Conservation (phyloP, 2,797 vertebrate genomes). For the Staurois parvus region DNA sequence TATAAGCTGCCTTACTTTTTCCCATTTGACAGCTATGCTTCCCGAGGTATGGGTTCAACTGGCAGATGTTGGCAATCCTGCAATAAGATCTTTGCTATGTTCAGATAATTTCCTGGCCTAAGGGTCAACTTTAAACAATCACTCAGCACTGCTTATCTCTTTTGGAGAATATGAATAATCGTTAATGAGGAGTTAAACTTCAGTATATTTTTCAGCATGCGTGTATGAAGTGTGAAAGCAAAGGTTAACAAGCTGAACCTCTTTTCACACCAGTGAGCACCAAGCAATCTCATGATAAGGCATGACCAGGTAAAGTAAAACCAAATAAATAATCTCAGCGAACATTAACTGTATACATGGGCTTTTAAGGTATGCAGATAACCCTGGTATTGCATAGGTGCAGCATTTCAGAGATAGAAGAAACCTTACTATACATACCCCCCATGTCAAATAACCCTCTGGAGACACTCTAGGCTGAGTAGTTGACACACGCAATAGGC, state of each 20-base stretch:
- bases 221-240: not conserved
- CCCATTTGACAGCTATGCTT: too few relatives aligned
- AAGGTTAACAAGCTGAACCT: not conserved
- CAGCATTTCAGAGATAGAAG: slow-evolving; percentile 26
- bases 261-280: not conserved
- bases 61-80: too few relatives aligned
- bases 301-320: not conserved
- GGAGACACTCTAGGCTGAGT: slow-evolving; percentile 46
- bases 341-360: not conserved
- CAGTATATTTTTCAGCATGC: not conserved
- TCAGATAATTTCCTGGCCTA: too few relatives aligned
- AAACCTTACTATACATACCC: slow-evolving; percentile 43
- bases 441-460: slow-evolving; percentile 35
- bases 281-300: not conserved
- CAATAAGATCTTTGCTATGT: too few relatives aligned
- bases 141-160: too few relatives aligned
- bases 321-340: not conserved
- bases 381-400: not conserved
- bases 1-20: too few relatives aligned
- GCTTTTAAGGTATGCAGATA: slow-evolving; percentile 21
- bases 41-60: too few relatives aligned
- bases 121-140: too few relatives aligned
- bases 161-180: not conserved
- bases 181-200: not conserved
- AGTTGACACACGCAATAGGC: not conserved